These are phyloP conservation scores for Apamea anceps DNA, from an alignment of 2,888 invertebrate genomes.

Conservation along the genomic window DNA sequence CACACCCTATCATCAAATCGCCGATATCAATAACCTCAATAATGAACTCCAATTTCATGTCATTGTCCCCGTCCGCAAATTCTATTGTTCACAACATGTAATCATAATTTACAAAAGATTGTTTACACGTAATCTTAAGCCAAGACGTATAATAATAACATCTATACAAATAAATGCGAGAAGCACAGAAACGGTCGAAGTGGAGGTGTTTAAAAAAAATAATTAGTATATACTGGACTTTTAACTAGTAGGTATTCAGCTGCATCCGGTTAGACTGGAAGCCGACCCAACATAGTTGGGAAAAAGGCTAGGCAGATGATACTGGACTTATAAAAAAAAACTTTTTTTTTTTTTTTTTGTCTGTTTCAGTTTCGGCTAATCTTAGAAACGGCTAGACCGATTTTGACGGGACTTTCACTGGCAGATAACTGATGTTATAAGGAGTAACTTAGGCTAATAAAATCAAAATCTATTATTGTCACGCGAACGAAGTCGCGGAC, in stretches of 20 bases:
- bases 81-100: slow-evolving; percentile 42
- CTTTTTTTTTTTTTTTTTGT: background rate
- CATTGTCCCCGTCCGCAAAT: slow-evolving; percentile 35
- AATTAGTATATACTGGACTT: background rate
- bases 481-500: background rate
- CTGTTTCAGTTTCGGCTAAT: background rate
- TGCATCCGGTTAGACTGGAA: no score
- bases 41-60: slow-evolving; percentile 29
- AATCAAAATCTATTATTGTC: background rate
- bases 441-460: background rate
- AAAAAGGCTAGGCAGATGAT: no score
- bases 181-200: no score
- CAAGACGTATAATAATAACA: slow-evolving; percentile 6
- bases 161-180: background rate
- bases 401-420: background rate
- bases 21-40: slow-evolving; percentile 45
- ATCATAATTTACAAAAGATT: slow-evolving; percentile 26
- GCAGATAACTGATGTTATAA: background rate
- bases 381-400: background rate
- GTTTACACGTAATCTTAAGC: slow-evolving; percentile 24
- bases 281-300: no score
- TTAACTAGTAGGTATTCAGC: no score
- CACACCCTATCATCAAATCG: slow-evolving; percentile 11
- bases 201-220: no score
- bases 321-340: no score